Percentiles rank a stretch among this genome's conserved stretches.
Evolutionary conservation across 2,888 invertebrate genomes (phyloP).

Genomic region (Myopa testacea): DNA sequence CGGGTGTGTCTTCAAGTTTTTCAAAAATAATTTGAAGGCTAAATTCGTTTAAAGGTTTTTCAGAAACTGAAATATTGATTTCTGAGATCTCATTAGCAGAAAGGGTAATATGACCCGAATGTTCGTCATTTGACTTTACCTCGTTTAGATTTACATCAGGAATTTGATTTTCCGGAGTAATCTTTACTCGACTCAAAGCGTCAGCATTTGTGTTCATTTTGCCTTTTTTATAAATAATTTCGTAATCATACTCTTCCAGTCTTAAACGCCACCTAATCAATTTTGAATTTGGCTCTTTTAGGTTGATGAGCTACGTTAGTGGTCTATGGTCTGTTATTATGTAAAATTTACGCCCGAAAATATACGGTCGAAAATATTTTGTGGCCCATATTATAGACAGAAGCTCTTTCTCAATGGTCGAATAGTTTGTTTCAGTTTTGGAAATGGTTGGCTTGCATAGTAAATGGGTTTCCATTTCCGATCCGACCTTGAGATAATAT

Average conservation of each 20-base stretch:
- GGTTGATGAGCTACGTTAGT: constrained; percentile 49
- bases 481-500: too few species aligned
- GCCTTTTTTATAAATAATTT: constrained; percentile 20
- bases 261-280: constrained; percentile 4
- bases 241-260: constrained; percentile 16
- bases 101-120: too few species aligned
- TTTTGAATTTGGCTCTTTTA: constrained; percentile 19
- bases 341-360: not conserved
- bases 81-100: too few species aligned
- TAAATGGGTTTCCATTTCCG: too few species aligned
- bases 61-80: too few species aligned
- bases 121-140: too few species aligned
- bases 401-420: constrained; percentile 31
- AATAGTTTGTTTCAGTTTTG: constrained; percentile 47
- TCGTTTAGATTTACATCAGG: too few species aligned
- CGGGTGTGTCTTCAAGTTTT: too few species aligned
- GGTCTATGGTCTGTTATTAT: constrained; percentile 55
- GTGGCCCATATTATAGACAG: not conserved
- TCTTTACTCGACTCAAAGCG: not conserved
- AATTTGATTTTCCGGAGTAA: too few species aligned
- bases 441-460: too few species aligned
- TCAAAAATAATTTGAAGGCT: too few species aligned
- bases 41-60: too few species aligned
- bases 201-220: constrained; percentile 6
- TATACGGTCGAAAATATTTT: constrained; percentile 49